A percentile compares a stretch with the other conserved stretches of the same genome.
Conservation (phyloP, 2,888 invertebrate species). For the Phrixothrix hirtus region DNA sequence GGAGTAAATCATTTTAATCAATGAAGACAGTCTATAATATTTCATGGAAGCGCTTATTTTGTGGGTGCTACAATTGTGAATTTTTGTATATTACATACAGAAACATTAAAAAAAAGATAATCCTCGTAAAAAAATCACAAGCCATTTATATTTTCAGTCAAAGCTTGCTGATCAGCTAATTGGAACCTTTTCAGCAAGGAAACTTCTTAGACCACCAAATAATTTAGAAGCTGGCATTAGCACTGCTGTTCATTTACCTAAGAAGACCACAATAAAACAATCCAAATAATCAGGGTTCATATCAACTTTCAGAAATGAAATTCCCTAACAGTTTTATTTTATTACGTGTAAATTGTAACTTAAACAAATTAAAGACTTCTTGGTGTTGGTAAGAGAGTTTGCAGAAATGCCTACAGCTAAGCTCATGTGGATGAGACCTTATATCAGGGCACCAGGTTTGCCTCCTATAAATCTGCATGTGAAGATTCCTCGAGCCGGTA, state of each 20-base stretch:
- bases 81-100: slow-evolving; percentile 23
- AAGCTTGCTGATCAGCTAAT: slow-evolving; percentile 1
- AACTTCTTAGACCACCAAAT: background rate
- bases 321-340: too few species aligned
- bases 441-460: too few species aligned
- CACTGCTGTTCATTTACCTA: background rate
- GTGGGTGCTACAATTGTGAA: slow-evolving; percentile 41
- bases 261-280: background rate
- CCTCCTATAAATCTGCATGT: too few species aligned
- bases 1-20: slow-evolving; percentile 43
- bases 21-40: slow-evolving; percentile 37
- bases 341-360: too few species aligned
- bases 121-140: background rate
- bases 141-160: background rate
- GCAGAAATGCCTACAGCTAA: too few species aligned
- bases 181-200: background rate
- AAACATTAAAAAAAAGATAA: slow-evolving; percentile 2
- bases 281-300: too few species aligned
- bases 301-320: too few species aligned
- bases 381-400: too few species aligned
- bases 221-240: background rate
- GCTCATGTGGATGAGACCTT: too few species aligned
- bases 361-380: too few species aligned
- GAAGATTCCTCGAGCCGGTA: too few species aligned
- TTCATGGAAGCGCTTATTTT: slow-evolving; percentile 40